Conservation (phyloP, 1,140 invertebrate species). For the Bombyx mori region DNA sequence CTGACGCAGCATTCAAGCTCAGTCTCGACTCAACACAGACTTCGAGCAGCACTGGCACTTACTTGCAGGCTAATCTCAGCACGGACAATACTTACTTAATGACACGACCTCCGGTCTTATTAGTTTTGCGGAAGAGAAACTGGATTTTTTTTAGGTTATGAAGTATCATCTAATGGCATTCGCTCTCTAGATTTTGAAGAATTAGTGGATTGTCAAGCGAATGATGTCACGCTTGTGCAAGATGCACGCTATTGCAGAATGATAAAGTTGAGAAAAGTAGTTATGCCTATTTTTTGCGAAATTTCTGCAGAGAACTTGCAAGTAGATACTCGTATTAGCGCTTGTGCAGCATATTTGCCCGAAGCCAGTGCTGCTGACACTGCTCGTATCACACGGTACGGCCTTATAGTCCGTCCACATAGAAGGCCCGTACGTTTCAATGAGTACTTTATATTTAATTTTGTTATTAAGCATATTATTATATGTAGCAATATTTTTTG, state of each 20-base stretch:
- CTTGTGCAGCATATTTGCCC: background rate
- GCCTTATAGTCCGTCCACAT: background rate
- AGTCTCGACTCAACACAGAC: too few relatives aligned
- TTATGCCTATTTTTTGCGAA: slow-evolving; percentile 3
- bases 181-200: background rate
- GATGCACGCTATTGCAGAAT: background rate
- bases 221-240: background rate
- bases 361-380: background rate
- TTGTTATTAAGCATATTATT: too few relatives aligned
- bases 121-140: background rate
- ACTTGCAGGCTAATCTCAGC: too few relatives aligned
- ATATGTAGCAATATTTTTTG: too few relatives aligned
- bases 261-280: background rate
- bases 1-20: too few relatives aligned
- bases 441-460: too few relatives aligned
- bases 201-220: background rate
- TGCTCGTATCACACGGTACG: background rate
- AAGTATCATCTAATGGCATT: slow-evolving; percentile 5
- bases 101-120: too few relatives aligned
- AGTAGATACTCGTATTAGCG: background rate
- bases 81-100: background rate
- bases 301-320: background rate
- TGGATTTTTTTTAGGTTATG: slow-evolving; percentile 5
- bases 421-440: background rate
- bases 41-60: too few relatives aligned